These are phyloP conservation scores for Psittacula cyanocephala DNA, from an alignment of 2,113 vertebrate species.

Conservation along the genomic window DNA sequence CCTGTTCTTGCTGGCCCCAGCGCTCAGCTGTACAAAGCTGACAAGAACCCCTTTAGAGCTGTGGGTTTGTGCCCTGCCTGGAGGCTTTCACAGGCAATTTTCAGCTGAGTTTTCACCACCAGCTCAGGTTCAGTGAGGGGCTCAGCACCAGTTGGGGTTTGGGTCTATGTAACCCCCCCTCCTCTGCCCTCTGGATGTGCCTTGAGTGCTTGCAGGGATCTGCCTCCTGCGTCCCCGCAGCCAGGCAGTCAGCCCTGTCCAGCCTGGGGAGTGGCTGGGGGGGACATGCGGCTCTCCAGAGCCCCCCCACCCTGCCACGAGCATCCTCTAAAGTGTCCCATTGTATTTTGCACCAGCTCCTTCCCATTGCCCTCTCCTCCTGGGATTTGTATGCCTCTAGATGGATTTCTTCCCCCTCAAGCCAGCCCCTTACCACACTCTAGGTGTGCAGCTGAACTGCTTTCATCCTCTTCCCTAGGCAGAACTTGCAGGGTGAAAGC, in stretches of 20 bases:
- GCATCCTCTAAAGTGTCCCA: not conserved
- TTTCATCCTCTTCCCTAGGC: not conserved
- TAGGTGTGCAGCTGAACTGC: rapidly evolving
- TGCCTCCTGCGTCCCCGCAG: not conserved
- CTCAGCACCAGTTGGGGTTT: not conserved
- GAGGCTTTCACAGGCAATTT: not conserved
- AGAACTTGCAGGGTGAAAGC: not conserved
- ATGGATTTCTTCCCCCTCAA: not conserved
- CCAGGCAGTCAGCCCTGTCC: not conserved
- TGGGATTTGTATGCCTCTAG: not conserved
- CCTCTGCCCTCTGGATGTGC: not conserved
- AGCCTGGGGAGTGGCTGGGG: no score
- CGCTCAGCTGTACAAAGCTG: not conserved
- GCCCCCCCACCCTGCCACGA: rapidly evolving
- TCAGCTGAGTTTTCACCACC: not conserved
- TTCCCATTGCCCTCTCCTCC: not conserved
- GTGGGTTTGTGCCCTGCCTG: not conserved
- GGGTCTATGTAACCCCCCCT: not conserved
- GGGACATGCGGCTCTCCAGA: not conserved
- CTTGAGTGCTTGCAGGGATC: not conserved
- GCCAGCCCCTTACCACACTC: not conserved
- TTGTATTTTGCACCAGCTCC: not conserved
- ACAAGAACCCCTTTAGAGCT: not conserved
- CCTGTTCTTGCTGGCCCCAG: not conserved
- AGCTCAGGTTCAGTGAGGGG: not conserved